Conservation (phyloP, 2,797 vertebrate genomes). For the Bufotes viridis region DNA sequence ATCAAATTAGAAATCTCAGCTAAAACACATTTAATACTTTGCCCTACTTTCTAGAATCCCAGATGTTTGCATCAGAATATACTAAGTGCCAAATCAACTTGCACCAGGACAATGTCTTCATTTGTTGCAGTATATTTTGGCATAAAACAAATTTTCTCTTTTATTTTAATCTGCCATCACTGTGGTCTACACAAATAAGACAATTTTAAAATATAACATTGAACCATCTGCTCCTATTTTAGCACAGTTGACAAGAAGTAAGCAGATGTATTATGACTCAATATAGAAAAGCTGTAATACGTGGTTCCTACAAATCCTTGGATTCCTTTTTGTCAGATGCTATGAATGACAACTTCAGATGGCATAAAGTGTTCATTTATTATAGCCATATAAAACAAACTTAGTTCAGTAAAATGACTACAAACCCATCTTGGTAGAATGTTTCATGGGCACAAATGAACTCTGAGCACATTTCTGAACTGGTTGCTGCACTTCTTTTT, state of each 20-base stretch:
- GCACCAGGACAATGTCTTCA: not conserved
- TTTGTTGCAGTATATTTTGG: no score
- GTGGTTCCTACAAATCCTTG: not conserved
- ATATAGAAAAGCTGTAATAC: not conserved
- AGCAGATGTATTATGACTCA: constrained; percentile 18
- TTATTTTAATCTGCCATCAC: not conserved
- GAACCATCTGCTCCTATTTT: constrained; percentile 10
- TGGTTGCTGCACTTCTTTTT: not conserved
- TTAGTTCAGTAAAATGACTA: not conserved
- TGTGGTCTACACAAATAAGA: not conserved
- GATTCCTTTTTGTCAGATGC: not conserved
- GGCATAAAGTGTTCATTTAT: not conserved
- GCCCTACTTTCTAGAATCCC: not conserved
- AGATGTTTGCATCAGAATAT: not conserved
- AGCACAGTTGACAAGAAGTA: not conserved
- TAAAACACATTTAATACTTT: not conserved
- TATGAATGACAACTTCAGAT: not conserved
- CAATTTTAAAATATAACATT: not conserved
- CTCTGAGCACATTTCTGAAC: not conserved
- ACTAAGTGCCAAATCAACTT: not conserved
- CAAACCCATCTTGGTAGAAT: no score
- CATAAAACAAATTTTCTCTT: not conserved
- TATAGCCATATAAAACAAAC: not conserved
- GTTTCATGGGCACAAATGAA: not conserved
- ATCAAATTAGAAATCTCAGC: not conserved